Base-by-base conservation (phyloP, 2,888 invertebrate genomes). In the Epirrita christyi region DNA sequence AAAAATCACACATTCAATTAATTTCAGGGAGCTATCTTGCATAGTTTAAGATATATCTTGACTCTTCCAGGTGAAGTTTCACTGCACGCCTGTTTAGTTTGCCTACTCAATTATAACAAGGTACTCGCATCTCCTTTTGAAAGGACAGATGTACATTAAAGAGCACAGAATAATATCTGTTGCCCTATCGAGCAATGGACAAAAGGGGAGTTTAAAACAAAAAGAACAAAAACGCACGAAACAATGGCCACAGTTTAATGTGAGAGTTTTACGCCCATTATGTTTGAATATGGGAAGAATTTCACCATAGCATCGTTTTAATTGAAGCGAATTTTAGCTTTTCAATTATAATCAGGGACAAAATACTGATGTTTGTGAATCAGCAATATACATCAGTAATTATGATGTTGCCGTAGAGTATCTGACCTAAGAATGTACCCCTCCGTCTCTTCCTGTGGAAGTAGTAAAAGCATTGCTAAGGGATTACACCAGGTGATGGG, bases 231-330 rank as follows among this genome's bases (percentile, higher is more conserved):
- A 72, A 59, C 44, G 61, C 49, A 42, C 61, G 76, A 77, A 78
- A 88, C 88, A 88, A 88, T 86, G 81, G 83, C 69, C 85, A 82
- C 85, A 83, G 85, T 85, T 85, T 83, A 81, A 80, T 83, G 78
- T 77, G 81, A 86, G 86, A 85, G 85, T 81, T 81, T 68, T 72
- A 69, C 71, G 71, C 72, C 82, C 75, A 82, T 88, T 87, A 78
- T 84, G 72, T 71, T 73, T 72, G 78, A 71, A 78, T 80, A 86
- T 84, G 81, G 80, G 85, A 86, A 83, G 85, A 82, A 76, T 76
- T 76, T 68, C 70, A 76, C 71, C 69, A 76, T 75, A 64, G 68
- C 78, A 80, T 81, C 80, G 74, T 78, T 80, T 73, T 77, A 76
- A 76, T 78, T 81, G 75, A 77, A 78, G 66, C 63, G 66, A 69